phyloP scores from a whole-genome alignment of 2,113 vertebrate species.

The Crotophaga sulcirostris region DNA sequence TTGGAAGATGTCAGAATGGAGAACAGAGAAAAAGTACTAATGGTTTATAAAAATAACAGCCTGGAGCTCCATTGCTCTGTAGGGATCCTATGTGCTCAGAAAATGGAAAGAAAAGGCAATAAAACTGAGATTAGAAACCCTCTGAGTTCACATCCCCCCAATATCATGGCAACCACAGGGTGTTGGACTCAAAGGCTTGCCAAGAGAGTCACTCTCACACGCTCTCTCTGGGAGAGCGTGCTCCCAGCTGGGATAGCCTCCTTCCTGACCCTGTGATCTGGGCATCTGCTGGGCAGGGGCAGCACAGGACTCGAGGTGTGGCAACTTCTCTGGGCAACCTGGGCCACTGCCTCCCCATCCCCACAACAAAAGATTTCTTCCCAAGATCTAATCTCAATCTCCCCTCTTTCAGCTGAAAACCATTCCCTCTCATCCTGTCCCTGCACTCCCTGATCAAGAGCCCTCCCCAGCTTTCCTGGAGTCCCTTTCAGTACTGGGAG shows the following conservation, averaged over 20 bases:
- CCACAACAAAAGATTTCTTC: too few relatives aligned
- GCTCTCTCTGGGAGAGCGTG: too few relatives aligned
- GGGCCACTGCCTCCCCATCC: too few relatives aligned
- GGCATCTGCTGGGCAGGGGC: background rate
- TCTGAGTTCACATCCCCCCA: background rate
- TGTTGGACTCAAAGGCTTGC: fast-evolving
- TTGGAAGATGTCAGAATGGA: background rate
- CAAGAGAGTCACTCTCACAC: background rate
- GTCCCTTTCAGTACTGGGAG: too few relatives aligned
- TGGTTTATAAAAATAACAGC: conserved; percentile 30
- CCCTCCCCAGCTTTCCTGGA: too few relatives aligned
- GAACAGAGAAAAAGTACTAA: background rate
- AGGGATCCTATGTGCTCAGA: background rate
- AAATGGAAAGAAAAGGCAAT: background rate
- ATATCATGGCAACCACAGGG: background rate
- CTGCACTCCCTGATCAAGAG: too few relatives aligned
- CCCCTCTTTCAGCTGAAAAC: too few relatives aligned
- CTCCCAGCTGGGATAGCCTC: background rate
- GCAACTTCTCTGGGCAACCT: too few relatives aligned
- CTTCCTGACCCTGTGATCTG: background rate
- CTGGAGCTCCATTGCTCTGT: background rate
- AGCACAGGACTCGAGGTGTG: too few relatives aligned
- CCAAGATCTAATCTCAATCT: too few relatives aligned
- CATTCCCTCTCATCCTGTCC: too few relatives aligned
- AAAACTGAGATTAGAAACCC: background rate